These are phyloP conservation scores for Euura lappo DNA, from an alignment of 1,140 invertebrate species.

Conservation along the genomic window DNA sequence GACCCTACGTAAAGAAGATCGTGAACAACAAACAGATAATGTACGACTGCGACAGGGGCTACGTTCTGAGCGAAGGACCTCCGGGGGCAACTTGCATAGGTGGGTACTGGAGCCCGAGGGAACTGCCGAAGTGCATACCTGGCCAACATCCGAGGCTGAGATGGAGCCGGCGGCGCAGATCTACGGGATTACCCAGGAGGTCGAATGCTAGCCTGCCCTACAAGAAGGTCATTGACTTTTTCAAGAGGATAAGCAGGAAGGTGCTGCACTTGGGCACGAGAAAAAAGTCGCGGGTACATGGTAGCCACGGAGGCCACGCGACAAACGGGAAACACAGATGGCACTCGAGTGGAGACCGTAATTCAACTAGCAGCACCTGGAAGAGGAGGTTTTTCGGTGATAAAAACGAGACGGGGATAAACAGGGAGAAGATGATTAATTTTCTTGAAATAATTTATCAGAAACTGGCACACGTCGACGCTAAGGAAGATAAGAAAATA, in stretches of 20 bases:
- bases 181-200: slow-evolving; percentile 53
- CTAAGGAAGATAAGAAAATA: slow-evolving; percentile 44
- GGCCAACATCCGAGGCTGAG: slow-evolving; percentile 84
- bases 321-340: slow-evolving; percentile 31
- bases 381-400: background rate
- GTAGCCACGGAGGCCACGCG: background rate
- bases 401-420: background rate
- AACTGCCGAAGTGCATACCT: slow-evolving; percentile 75
- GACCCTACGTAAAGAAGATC: slow-evolving; percentile 92
- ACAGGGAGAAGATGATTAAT: slow-evolving; percentile 54
- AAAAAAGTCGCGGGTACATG: slow-evolving; percentile 39
- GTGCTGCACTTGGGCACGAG: slow-evolving; percentile 54
- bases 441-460: slow-evolving; percentile 54
- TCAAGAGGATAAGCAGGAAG: slow-evolving; percentile 56
- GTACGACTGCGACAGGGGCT: slow-evolving; percentile 95
- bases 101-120: slow-evolving; percentile 84
- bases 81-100: slow-evolving; percentile 92
- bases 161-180: slow-evolving; percentile 75
- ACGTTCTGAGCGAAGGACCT: slow-evolving; percentile 84
- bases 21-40: slow-evolving; percentile 95
- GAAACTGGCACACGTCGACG: slow-evolving; percentile 54
- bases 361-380: background rate
- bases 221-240: slow-evolving; percentile 56
- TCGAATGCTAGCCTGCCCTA: slow-evolving; percentile 25
- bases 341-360: slow-evolving; percentile 39